Conservation (phyloP, 2,113 vertebrate genomes). For the Actenoides hombroni region DNA sequence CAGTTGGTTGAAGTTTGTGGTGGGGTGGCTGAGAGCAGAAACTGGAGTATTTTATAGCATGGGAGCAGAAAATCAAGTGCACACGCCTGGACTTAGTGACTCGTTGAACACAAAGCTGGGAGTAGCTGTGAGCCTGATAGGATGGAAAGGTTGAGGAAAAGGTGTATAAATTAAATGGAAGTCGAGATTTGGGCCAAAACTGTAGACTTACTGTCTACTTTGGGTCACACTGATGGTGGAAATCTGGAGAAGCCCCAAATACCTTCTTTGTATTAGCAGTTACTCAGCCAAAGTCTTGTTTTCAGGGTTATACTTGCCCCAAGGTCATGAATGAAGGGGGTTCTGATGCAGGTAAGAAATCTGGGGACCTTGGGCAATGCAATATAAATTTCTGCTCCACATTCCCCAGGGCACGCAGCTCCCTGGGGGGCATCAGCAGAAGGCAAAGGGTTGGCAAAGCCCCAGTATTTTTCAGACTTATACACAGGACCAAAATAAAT, state of each 20-base stretch:
- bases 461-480: background rate
- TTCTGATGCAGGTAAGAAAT: background rate
- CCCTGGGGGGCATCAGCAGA: background rate
- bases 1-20: background rate
- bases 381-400: rapidly evolving
- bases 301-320: background rate
- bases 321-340: background rate
- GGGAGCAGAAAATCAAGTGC: background rate
- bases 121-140: background rate
- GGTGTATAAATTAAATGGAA: background rate
- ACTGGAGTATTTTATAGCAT: rapidly evolving
- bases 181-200: background rate
- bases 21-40: background rate
- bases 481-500: background rate
- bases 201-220: rapidly evolving
- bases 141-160: background rate
- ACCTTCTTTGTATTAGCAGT: background rate
- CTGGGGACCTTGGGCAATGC: background rate
- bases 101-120: background rate
- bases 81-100: background rate
- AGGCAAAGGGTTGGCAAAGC: background rate
- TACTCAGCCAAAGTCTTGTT: background rate
- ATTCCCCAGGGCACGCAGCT: background rate
- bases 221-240: background rate
- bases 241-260: background rate